Conservation (phyloP, 2,113 vertebrate species). For the Anguilla rostrata region DNA sequence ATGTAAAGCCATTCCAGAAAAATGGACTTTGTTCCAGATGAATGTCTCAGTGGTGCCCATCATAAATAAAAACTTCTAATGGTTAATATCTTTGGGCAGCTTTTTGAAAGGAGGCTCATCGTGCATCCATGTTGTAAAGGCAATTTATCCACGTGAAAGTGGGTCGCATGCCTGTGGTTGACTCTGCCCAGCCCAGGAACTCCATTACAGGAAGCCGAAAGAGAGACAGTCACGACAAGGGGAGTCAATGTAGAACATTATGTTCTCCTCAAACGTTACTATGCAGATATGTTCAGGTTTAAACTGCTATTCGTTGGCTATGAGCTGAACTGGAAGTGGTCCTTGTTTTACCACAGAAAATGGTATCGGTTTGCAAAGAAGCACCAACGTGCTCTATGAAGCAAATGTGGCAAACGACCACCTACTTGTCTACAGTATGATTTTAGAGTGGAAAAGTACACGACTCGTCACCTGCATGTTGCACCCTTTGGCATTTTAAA, state of each 20-base stretch:
- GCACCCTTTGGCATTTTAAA: neutral
- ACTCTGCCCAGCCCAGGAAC: constrained; percentile 4
- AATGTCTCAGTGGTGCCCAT: neutral
- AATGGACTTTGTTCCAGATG: neutral
- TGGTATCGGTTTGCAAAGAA: neutral
- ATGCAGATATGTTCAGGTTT: neutral
- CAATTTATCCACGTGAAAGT: neutral
- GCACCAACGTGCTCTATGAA: neutral
- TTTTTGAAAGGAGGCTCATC: neutral
- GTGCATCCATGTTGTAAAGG: neutral
- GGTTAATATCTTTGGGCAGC: neutral
- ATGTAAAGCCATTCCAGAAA: neutral
- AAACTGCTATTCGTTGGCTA: neutral
- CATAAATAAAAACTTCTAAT: neutral
- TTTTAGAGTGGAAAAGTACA: neutral
- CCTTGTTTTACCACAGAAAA: neutral
- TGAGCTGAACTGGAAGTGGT: neutral
- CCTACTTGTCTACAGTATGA: neutral
- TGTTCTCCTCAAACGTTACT: neutral
- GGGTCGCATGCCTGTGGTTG: constrained; percentile 13
- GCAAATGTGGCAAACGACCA: neutral
- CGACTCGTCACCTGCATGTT: neutral
- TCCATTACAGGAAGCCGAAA: neutral
- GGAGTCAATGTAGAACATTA: constrained; percentile 9
- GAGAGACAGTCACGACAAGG: constrained; percentile 24